Conservation (phyloP, 2,797 vertebrate species). For the Momotus momota region DNA sequence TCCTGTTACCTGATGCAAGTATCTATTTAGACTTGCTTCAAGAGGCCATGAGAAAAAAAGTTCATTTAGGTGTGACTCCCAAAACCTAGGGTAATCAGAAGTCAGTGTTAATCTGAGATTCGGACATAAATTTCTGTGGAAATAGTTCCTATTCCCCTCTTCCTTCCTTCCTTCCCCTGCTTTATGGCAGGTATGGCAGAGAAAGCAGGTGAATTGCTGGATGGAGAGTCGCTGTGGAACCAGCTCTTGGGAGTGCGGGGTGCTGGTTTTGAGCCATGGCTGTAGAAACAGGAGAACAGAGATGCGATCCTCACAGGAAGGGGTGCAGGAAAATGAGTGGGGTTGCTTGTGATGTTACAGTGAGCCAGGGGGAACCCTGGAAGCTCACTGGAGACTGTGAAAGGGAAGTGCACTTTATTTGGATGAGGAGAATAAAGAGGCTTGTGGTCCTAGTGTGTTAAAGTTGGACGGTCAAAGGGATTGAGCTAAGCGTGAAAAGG, state of each 20-base stretch:
- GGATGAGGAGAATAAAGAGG: neutral
- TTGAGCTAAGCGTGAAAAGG: neutral
- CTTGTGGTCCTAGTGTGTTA: neutral
- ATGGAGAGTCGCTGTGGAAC: neutral
- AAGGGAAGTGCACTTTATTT: neutral
- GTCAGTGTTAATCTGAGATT: neutral
- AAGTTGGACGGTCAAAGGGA: neutral
- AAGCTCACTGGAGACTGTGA: fast-evolving
- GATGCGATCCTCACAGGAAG: neutral
- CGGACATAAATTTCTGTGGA: neutral
- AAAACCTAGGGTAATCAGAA: neutral
- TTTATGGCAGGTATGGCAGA: neutral
- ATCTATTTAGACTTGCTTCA: neutral
- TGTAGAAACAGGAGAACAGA: neutral
- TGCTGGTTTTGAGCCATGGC: neutral
- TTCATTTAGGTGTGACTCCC: neutral
- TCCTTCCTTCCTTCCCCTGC: neutral
- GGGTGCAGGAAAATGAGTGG: neutral
- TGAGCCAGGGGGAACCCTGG: fast-evolving
- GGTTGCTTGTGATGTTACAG: neutral
- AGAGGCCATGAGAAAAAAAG: neutral
- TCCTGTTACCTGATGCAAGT: neutral
- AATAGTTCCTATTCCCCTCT: neutral
- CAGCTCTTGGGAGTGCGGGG: neutral
- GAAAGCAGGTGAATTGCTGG: neutral